Conservation (phyloP, 1,140 invertebrate species). For the Nephotettix cincticeps region DNA sequence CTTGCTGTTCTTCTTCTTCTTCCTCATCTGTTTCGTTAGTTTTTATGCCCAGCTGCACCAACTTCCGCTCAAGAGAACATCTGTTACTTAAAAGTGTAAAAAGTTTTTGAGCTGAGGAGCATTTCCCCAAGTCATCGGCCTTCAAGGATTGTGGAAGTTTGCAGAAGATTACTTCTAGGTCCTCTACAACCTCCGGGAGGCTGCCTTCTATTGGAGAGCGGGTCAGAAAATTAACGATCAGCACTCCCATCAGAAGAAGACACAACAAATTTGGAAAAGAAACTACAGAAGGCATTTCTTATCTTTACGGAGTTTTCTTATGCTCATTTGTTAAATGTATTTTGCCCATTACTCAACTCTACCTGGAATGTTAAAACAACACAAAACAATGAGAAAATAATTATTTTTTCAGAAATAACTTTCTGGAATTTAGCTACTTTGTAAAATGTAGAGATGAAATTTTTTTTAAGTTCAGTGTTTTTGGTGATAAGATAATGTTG, state of each 20-base stretch:
- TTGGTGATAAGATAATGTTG: too few relatives aligned
- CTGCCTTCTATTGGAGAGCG: not conserved
- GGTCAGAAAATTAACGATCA: not conserved
- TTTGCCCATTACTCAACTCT: too few relatives aligned
- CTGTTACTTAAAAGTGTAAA: not conserved
- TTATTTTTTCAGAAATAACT: too few relatives aligned
- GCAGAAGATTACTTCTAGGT: not conserved
- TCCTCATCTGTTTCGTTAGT: not conserved
- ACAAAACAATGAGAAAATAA: too few relatives aligned
- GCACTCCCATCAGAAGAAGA: not conserved
- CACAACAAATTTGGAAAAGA: slow-evolving; percentile 1
- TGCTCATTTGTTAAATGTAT: too few relatives aligned
- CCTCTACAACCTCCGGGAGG: not conserved
- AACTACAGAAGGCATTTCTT: not conserved
- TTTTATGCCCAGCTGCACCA: not conserved
- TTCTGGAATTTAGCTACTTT: too few relatives aligned
- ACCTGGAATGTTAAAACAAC: too few relatives aligned
- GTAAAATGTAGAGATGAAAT: too few relatives aligned
- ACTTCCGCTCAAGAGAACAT: not conserved
- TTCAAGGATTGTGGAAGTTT: not conserved
- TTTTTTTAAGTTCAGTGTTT: too few relatives aligned
- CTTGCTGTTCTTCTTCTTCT: not conserved
- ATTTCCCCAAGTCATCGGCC: not conserved
- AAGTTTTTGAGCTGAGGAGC: not conserved
- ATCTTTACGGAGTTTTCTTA: too few relatives aligned